These are phyloP conservation scores for Pelodytes ibericus DNA, from an alignment of 2,797 vertebrate species.

Conservation along the genomic window DNA sequence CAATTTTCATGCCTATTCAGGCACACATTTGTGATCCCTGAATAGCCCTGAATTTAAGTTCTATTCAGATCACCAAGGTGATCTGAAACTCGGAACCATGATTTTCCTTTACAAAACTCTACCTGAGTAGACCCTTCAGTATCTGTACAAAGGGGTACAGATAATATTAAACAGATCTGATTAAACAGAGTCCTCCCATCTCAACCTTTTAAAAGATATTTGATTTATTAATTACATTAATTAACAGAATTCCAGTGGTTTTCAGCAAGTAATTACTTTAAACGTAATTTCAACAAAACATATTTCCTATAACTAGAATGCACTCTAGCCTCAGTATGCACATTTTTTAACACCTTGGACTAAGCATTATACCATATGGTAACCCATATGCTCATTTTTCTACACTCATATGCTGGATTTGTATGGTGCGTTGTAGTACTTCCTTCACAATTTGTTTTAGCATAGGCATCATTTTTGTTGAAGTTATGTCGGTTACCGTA, in stretches of 20 bases:
- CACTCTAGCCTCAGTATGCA: conserved; percentile 31
- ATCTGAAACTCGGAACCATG: too few relatives aligned
- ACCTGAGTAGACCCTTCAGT: too few relatives aligned
- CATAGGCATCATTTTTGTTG: conserved; percentile 54
- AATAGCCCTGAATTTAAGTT: too few relatives aligned
- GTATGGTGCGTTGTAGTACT: conserved; percentile 49
- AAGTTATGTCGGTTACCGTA: conserved; percentile 47
- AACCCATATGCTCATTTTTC: conserved; percentile 64
- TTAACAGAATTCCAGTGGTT: neutral
- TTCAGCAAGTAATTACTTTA: neutral
- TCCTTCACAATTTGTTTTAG: conserved; percentile 64
- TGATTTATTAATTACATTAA: neutral
- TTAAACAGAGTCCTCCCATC: too few relatives aligned
- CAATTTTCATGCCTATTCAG: too few relatives aligned
- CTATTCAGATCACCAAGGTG: too few relatives aligned
- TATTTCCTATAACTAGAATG: neutral
- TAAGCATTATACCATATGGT: conserved; percentile 66
- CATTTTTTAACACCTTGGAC: conserved; percentile 57
- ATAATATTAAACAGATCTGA: too few relatives aligned
- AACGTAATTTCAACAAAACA: neutral
- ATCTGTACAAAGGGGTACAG: too few relatives aligned
- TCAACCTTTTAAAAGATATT: too few relatives aligned
- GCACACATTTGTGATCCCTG: too few relatives aligned
- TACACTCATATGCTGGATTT: conserved; percentile 64
- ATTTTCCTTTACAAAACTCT: too few relatives aligned